Evolutionary conservation across 2,888 invertebrate species (phyloP), one percentile per base, ranked within the genome.

Genomic region (Portevinia maculata): DNA sequence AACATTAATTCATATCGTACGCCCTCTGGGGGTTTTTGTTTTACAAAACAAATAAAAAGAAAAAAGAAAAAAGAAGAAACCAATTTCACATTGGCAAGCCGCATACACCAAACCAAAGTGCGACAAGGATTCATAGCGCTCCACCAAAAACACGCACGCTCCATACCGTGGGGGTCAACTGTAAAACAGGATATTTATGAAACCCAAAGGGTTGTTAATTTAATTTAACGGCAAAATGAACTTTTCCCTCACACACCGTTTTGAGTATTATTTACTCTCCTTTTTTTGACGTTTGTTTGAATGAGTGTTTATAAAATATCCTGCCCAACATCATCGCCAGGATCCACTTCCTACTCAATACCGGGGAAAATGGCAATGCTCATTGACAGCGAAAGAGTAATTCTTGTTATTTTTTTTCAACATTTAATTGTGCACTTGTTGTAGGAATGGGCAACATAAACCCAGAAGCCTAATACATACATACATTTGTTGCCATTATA

Each of bases 161-260:
- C 46, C 32, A 41, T 59, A 57, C 53, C 65, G 46, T 28, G 53
- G 79, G 75, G 79, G 79, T 79, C 79, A 79, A 79, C 79, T 75
- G 79, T 62, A 57, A 69, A 69, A 69, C 69, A 79, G 74, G 74
- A 79, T 75, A 79, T 79, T 79, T 79, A 75, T 75, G 74, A 79
- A 79, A 69, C 69, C 69, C 69, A 79, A 79, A 79, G 79, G 79
- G 62, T 79, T 79, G 79, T 79, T 79, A 79, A 79, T 79, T 79
- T 64, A 79, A 79, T 79, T 79, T 79, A 75, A 79, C 79, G 79
- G 79, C 69, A 79, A 79, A 74, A 75, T 79, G 74, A 79, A 75
- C 79, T 74, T 69, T 60, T 52, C 32, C 55, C 24, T 19, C 39
- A 8, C 46, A 50, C 15, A 32, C 44, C 24, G 15, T 32, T 34